Evolutionary conservation across 2,797 vertebrate genomes (phyloP), one percentile per base, ranked within the genome.

Genomic region (Schizopygopsis malacanthus): DNA sequence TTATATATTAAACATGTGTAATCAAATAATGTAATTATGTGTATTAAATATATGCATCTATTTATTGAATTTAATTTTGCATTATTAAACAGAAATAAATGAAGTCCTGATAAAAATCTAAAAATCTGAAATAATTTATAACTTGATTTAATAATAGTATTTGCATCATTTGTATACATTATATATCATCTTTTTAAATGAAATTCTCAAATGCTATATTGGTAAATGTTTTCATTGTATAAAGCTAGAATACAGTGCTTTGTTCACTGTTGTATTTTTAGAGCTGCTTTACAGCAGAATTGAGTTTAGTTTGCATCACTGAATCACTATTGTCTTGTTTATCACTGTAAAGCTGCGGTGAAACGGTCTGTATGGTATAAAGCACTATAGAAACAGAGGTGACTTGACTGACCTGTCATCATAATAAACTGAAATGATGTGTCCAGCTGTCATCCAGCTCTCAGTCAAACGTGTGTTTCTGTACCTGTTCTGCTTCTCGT

Each of bases 401-500:
- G 25, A 63, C 25, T 28, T 63, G n/a, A 54, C 52, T 20, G 52
- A 13, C 59, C 28, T 13, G 1, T 28, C 61, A 63, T 6, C 61
- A 63, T 28, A 13, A 63, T 28, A 15, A 28, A n/a, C 9, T 59
- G 22, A 11, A 59, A 59, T n/a, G 22, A n/a, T 12, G 63, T 0
- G 6, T 81, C 5, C 39, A 45, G 39, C 1, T 20, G 25, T 6
- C 16, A 0, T 20, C 33, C 33, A 78, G 75, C 25, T 77, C 52
- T 56, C 33, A 71, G 33, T 33, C 33, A 33, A 33, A 33, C 33
- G 1, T 69, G 65, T 54, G 43, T 63, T 33, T 59, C 50, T 28
- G 67, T 79, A 56, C 98, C 98, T 97, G 96, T 95, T 99, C 93
- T 99, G 98, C 88, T 99, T 99, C 94, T 99, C 98, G 0, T 94